Evolutionary conservation across 2,797 vertebrate genomes (phyloP).

Genomic region (Lithobates pipiens): DNA sequence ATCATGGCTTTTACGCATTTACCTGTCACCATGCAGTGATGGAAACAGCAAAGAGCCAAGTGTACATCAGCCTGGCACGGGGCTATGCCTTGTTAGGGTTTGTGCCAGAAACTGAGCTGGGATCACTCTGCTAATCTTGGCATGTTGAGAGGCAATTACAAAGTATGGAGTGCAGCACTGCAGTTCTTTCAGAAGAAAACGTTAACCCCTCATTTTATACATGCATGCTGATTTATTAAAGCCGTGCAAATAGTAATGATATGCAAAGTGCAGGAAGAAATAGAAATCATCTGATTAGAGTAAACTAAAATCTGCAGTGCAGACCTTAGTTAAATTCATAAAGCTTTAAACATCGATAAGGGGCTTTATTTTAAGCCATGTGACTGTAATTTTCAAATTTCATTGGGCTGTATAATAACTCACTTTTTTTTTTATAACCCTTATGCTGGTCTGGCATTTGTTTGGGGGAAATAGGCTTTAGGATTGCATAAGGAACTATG

Average conservation of each 20-base stretch:
- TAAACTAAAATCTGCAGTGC: not conserved
- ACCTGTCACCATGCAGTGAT: slow-evolving; percentile 47
- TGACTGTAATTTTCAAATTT: too few relatives aligned
- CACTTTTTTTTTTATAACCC: too few relatives aligned
- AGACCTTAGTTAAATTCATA: too few relatives aligned
- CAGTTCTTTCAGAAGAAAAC: slow-evolving; percentile 30
- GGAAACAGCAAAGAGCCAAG: slow-evolving; percentile 43
- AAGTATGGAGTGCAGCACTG: slow-evolving; percentile 14
- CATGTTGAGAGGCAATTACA: slow-evolving; percentile 44
- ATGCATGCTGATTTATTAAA: not conserved
- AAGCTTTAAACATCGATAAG: too few relatives aligned
- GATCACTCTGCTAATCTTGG: slow-evolving; percentile 52
- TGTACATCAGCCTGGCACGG: slow-evolving; percentile 50
- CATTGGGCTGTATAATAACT: too few relatives aligned
- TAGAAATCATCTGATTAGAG: not conserved
- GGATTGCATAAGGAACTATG: too few relatives aligned
- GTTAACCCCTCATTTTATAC: slow-evolving; percentile 24
- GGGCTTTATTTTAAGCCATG: too few relatives aligned
- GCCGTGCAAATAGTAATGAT: not conserved
- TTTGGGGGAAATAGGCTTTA: too few relatives aligned
- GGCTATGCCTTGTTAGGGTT: slow-evolving; percentile 37
- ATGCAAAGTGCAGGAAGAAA: not conserved
- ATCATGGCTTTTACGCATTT: slow-evolving; percentile 49
- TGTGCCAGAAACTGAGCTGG: slow-evolving; percentile 45
- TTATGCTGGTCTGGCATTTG: too few relatives aligned